Conservation (phyloP, 2,797 vertebrate species). For the Otus scops region DNA sequence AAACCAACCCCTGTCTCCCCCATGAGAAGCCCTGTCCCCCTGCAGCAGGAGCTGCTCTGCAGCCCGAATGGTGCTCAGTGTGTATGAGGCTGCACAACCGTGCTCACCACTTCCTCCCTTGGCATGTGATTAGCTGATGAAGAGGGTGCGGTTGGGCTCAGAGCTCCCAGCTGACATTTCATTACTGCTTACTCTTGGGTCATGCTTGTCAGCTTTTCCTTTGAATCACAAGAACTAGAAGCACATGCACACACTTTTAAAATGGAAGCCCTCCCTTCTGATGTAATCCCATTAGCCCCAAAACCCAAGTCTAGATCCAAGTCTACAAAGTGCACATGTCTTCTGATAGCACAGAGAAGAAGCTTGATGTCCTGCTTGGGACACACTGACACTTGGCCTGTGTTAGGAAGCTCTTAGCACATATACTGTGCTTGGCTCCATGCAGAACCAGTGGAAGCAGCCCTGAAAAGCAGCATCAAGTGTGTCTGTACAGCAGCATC, state of each 20-base stretch:
- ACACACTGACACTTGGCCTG: neutral
- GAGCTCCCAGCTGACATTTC: neutral
- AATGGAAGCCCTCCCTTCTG: neutral
- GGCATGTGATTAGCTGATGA: neutral
- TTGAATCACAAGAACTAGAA: neutral
- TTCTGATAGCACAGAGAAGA: neutral
- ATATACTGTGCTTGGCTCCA: accelerated
- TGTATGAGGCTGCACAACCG: neutral
- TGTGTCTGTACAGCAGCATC: neutral
- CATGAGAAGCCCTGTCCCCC: accelerated
- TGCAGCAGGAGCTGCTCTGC: neutral
- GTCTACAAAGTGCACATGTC: neutral
- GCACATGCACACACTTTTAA: accelerated
- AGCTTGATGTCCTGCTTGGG: neutral
- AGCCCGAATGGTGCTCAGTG: accelerated
- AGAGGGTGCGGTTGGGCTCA: neutral
- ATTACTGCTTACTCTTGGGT: neutral
- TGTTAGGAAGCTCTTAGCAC: neutral
- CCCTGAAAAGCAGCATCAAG: neutral
- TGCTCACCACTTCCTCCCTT: neutral
- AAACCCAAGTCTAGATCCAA: neutral
- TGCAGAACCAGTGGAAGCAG: neutral
- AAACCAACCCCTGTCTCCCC: accelerated
- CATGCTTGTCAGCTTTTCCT: neutral
- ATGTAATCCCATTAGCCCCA: no score